Evolutionary conservation across 2,113 vertebrate genomes (phyloP), one percentile per base, ranked within the genome.

Genomic region (Neodon shergylaensis): DNA sequence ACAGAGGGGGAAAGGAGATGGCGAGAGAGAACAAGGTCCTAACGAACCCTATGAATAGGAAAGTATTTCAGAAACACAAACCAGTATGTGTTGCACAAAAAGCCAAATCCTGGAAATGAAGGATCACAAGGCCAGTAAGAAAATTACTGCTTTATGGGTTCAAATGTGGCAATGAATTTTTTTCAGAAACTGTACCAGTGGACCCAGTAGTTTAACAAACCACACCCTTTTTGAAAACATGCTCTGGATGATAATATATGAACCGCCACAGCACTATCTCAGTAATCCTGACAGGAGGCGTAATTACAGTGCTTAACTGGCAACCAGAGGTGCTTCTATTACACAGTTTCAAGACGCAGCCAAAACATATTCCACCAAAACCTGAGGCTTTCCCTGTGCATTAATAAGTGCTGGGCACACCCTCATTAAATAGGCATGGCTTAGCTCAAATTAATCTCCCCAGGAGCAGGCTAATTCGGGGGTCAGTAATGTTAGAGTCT

Each of bases 401-500:
- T 58, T 91, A 97, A 74, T 82, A 96, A 85, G 14, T 76, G 77
- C 70, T 90, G 95, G 83, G 39, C 86, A 95, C 58, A 74, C 83
- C 73, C 47, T 91, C 33, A 0, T 0, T 91, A 94, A 88, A 94
- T 65, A 92, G 74, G 33, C 70, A 93, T 39, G 39, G 93, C 79
- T 92, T 89, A 94, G 66, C 90, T 84, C 88, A 95, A 95, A 91
- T 93, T 87, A 95, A 77, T 68, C 97, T 96, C 95, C 96, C 92
- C 28, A 79, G 88, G 74, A 95, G 39, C 90, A 92, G 61, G 54
- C 95, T 96, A 97, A 97, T 94, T 96, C 63, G 21, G 82, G 89
- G 76, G 92, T 90, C 31, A 73, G 39, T 82, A 42, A 92, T 91
- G 87, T 96, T 79, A 97, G 82, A 91, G 58, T 63, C 94, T 73